Conservation (phyloP, 2,113 vertebrate species). For the Heterochromis multidens region DNA sequence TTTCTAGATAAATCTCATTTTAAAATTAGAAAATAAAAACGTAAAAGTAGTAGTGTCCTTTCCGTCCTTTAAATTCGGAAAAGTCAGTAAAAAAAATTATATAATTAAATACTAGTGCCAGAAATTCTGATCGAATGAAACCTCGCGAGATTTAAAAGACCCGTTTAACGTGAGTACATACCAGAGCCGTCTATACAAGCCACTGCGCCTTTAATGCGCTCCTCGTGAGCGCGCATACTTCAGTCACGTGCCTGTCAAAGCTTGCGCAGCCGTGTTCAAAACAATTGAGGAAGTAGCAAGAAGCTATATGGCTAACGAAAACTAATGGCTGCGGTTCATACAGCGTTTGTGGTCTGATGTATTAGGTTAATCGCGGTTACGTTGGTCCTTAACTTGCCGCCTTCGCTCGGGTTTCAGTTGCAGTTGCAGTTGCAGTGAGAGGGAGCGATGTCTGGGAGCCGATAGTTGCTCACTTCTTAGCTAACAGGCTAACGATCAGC, state of each 20-base stretch:
- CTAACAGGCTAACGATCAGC: conserved; percentile 50
- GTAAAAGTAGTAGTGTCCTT: neutral
- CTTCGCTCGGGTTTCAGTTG: neutral
- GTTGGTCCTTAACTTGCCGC: neutral
- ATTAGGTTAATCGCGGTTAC: neutral
- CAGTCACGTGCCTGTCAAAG: conserved; percentile 74
- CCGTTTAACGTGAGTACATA: neutral
- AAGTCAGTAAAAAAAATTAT: neutral
- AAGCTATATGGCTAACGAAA: conserved; percentile 12
- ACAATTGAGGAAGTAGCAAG: conserved; percentile 37
- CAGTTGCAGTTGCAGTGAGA: neutral
- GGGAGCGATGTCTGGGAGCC: neutral
- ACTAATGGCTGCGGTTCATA: neutral
- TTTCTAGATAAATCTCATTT: neutral
- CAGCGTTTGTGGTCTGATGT: neutral
- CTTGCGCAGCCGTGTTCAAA: conserved; percentile 45
- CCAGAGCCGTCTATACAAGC: neutral
- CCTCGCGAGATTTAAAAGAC: neutral
- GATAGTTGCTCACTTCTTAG: conserved; percentile 36
- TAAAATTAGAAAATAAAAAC: neutral
- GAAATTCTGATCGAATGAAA: neutral
- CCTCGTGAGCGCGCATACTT: conserved; percentile 61
- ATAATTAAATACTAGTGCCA: neutral
- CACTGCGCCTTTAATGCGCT: conserved; percentile 56
- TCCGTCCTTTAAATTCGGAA: neutral